Conservation (phyloP, 2,888 invertebrate genomes). For the Aelia acuminata region DNA sequence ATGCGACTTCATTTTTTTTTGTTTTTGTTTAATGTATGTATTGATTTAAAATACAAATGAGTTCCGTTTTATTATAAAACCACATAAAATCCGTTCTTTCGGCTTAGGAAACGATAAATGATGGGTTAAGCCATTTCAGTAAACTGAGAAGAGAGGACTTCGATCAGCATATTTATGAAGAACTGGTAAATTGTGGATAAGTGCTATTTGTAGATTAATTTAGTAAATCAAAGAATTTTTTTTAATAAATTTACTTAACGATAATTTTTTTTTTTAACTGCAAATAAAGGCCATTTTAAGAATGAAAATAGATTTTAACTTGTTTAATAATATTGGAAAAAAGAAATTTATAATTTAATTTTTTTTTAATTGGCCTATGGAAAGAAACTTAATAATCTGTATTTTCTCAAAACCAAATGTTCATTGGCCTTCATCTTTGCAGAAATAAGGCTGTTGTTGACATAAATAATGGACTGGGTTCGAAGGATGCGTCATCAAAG, state of each 20-base stretch:
- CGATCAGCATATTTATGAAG: slow-evolving; percentile 56
- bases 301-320: slow-evolving; percentile 23
- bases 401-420: slow-evolving; percentile 63
- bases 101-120: slow-evolving; percentile 63
- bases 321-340: slow-evolving; percentile 39
- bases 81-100: slow-evolving; percentile 64
- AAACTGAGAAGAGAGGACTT: slow-evolving; percentile 63
- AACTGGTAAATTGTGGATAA: slow-evolving; percentile 57
- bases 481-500: slow-evolving; percentile 63
- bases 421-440: slow-evolving; percentile 68
- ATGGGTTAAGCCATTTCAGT: slow-evolving; percentile 63
- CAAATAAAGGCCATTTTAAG: slow-evolving; percentile 56
- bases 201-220: slow-evolving; percentile 58
- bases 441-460: slow-evolving; percentile 66
- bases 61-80: slow-evolving; percentile 57
- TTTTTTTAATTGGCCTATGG: slow-evolving; percentile 57
- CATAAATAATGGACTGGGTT: slow-evolving; percentile 64
- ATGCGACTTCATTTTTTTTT: background rate
- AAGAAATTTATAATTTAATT: background rate
- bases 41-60: slow-evolving; percentile 51
- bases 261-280: slow-evolving; percentile 49
- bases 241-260: slow-evolving; percentile 27
- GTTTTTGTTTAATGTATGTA: background rate
- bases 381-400: slow-evolving; percentile 58
- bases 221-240: slow-evolving; percentile 53